Evolutionary conservation across 2,888 invertebrate species (phyloP), one percentile per base, ranked within the genome.

Genomic region (Lamproptera curius): DNA sequence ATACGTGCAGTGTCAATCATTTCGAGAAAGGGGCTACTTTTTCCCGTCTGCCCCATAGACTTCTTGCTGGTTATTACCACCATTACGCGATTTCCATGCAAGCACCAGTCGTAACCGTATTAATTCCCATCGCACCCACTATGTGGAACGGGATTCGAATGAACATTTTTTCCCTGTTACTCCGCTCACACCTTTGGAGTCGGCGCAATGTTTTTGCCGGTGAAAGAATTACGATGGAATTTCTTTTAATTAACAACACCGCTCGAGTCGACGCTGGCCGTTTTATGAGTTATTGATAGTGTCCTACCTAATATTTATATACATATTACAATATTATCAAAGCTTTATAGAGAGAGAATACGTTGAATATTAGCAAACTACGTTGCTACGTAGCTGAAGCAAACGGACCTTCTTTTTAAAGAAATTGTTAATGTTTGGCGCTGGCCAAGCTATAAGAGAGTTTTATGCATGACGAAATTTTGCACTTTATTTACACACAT

Each of bases 101-200:
- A 46, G 57, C 62, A 61, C 65, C 64, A 62, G 57, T 61, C 63
- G 59, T 62, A 55, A 62, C 61, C 52, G 66, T 57, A 66, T 66
- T 65, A 65, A 65, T 73, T 76, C 66, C 62, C 70, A 69, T 65
- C 67, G 65, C 69, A 62, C 62, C 60, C 66, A 63, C 65, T 60
- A 58, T 63, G 64, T 66, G 62, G 58, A 69, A 63, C 67, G 67
- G 67, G 67, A 67, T 63, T 73, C 69, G 20, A 72, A 73, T 76
- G 76, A 73, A 71, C 70, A 69, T 65, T 66, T 70, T 76, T 74
- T 71, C 69, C 65, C 72, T 62, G 56, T 78, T 76, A 79, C 70
- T 70, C 73, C 67, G 64, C 76, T 80, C 76, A 82, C 84, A 84
- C 84, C 76, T 80, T 68, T 65, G 60, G 67, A 73, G 74, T 73